Evolutionary conservation across 2,888 invertebrate species (phyloP).

Genomic region (Amiota communis): DNA sequence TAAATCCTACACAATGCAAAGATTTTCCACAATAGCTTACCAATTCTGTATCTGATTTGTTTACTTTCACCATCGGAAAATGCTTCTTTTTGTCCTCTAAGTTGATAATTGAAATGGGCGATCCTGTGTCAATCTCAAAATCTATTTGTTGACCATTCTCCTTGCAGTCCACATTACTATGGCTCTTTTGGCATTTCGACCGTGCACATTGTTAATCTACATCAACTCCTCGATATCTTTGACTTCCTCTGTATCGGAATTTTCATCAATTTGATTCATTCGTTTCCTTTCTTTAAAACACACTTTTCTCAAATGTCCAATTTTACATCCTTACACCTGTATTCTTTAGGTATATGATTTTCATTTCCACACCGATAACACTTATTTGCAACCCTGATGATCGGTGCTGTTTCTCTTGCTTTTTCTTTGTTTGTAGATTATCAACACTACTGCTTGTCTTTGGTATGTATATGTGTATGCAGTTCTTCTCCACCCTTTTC

Average conservation of each 20-base stretch:
- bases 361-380: conserved; percentile 36
- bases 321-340: conserved; percentile 36
- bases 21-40: conserved; percentile 32
- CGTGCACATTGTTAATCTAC: no score
- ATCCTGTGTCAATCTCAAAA: conserved; percentile 37
- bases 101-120: conserved; percentile 33
- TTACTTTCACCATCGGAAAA: conserved; percentile 16
- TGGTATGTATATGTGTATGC: conserved; percentile 7
- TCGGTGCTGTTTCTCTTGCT: background rate
- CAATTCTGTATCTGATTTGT: conserved; percentile 23
- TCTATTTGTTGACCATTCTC: conserved; percentile 31
- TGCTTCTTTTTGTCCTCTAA: conserved; percentile 26
- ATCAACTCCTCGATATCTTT: conserved; percentile 31
- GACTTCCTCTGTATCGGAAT: conserved; percentile 34
- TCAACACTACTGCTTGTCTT: conserved; percentile 5
- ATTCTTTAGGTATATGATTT: conserved; percentile 30
- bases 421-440: background rate
- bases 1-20: conserved; percentile 24
- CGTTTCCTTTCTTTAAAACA: conserved; percentile 36
- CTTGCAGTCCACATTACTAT: conserved; percentile 29
- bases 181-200: conserved; percentile 26
- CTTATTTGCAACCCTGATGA: conserved; percentile 23
- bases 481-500: conserved; percentile 12
- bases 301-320: conserved; percentile 34
- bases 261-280: conserved; percentile 37